Percentiles rank a stretch among this genome's conserved stretches.
Evolutionary conservation across 2,797 vertebrate species (phyloP).

Genomic region (Platyrinchus mystaceus): DNA sequence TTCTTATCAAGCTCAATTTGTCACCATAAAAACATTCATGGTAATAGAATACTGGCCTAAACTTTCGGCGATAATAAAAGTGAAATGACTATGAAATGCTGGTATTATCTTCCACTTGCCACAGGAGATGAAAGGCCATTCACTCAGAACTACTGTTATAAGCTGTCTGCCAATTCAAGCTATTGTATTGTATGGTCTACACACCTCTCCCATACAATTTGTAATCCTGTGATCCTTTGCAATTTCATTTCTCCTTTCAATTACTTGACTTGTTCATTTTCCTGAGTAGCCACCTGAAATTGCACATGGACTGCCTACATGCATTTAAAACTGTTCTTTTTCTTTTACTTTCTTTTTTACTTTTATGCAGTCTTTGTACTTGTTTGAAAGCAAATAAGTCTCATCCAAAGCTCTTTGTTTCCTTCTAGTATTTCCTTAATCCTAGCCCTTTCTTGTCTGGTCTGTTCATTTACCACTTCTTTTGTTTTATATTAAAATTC

Average conservation of each 20-base stretch:
- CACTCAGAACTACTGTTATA: slow-evolving; percentile 4
- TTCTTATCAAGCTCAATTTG: not conserved
- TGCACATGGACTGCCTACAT: not conserved
- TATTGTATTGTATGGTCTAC: not conserved
- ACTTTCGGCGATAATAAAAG: slow-evolving; percentile 33
- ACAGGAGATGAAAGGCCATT: slow-evolving; percentile 31
- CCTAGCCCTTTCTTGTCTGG: not conserved
- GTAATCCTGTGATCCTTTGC: slow-evolving; percentile 18
- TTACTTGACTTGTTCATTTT: slow-evolving; percentile 18
- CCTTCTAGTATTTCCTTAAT: not conserved
- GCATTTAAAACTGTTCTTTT: not conserved
- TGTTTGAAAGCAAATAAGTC: not conserved
- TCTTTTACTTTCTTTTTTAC: not conserved
- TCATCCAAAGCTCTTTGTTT: not conserved
- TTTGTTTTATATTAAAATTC: not conserved
- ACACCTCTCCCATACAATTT: not conserved
- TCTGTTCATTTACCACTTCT: not conserved
- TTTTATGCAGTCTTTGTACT: not conserved
- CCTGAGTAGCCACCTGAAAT: not conserved
- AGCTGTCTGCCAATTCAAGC: not conserved
- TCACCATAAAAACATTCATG: not conserved
- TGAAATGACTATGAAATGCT: slow-evolving; percentile 25
- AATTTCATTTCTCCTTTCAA: slow-evolving; percentile 19
- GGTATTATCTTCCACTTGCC: slow-evolving; percentile 34
- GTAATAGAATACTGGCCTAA: not conserved